Percentiles rank a stretch among this genome's conserved stretches.
Evolutionary conservation across 2,797 vertebrate genomes (phyloP).

Genomic region (Lophotriccus pileatus): DNA sequence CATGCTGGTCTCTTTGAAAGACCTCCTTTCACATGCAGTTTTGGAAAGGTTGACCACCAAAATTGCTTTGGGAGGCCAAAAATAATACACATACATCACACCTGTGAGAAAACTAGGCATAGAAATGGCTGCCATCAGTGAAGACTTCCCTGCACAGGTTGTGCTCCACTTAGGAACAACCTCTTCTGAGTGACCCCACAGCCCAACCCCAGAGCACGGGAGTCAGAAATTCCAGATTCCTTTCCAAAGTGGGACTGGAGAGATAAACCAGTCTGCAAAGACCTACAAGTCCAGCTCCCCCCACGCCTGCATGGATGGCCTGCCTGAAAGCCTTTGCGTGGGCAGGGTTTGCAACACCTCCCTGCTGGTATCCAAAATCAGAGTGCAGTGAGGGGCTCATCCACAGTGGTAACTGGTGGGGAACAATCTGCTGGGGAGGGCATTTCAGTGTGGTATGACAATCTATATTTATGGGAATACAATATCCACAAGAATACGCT

Average conservation of each 20-base stretch:
- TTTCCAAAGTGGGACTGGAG: not conserved
- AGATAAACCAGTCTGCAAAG: not conserved
- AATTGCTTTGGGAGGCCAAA: not conserved
- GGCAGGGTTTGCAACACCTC: not conserved
- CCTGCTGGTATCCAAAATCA: not conserved
- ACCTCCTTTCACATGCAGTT: not conserved
- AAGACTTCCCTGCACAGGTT: not conserved
- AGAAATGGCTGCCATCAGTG: not conserved
- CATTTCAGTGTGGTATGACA: not conserved
- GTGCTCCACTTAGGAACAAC: not conserved
- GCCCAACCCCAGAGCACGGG: not conserved
- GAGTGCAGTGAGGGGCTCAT: not conserved
- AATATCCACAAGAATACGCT: not conserved
- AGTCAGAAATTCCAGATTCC: not conserved
- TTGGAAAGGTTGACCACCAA: not conserved
- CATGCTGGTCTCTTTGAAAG: not conserved
- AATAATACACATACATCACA: not conserved
- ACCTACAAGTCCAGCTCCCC: not conserved
- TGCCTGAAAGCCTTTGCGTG: rapidly evolving
- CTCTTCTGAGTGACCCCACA: not conserved
- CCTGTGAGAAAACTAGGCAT: not conserved
- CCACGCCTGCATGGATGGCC: rapidly evolving
- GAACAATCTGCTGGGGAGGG: not conserved
- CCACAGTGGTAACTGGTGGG: not conserved
- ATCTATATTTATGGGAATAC: not conserved